Evolutionary conservation across 2,797 vertebrate species (phyloP).

Genomic region (Semaprochilodus insignis): DNA sequence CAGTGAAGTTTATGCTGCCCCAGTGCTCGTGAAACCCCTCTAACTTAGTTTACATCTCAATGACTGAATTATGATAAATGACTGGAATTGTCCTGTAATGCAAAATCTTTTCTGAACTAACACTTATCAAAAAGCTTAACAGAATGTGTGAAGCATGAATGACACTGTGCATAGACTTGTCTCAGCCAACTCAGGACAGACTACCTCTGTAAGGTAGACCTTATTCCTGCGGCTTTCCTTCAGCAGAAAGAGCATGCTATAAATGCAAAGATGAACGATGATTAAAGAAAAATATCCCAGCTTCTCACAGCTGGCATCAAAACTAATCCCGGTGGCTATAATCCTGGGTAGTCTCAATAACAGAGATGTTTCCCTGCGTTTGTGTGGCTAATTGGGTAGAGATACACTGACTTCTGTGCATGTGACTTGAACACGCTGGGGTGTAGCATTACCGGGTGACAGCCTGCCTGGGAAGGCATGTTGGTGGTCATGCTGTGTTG

Average conservation of each 20-base stretch:
- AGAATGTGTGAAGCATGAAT: too few species aligned
- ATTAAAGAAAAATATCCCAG: constrained; percentile 7
- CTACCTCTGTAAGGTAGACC: neutral
- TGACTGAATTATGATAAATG: too few species aligned
- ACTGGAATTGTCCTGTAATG: too few species aligned
- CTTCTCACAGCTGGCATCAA: constrained; percentile 12
- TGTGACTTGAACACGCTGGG: neutral
- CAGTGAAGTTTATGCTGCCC: too few species aligned
- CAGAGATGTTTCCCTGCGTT: neutral
- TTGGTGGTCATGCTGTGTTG: neutral
- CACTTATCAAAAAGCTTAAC: too few species aligned
- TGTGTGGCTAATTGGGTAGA: constrained; percentile 1
- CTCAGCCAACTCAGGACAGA: too few species aligned
- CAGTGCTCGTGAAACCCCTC: too few species aligned
- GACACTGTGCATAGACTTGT: too few species aligned
- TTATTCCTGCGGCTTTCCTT: neutral
- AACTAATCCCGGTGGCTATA: neutral
- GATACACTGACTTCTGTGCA: constrained; percentile 6
- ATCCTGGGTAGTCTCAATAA: neutral
- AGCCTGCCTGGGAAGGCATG: neutral
- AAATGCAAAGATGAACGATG: neutral
- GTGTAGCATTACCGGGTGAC: neutral
- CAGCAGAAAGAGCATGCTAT: neutral
- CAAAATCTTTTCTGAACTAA: too few species aligned
- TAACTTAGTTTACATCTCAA: too few species aligned